phyloP scores from a whole-genome alignment of 1,140 invertebrate species.

The Dreissena polymorpha region DNA sequence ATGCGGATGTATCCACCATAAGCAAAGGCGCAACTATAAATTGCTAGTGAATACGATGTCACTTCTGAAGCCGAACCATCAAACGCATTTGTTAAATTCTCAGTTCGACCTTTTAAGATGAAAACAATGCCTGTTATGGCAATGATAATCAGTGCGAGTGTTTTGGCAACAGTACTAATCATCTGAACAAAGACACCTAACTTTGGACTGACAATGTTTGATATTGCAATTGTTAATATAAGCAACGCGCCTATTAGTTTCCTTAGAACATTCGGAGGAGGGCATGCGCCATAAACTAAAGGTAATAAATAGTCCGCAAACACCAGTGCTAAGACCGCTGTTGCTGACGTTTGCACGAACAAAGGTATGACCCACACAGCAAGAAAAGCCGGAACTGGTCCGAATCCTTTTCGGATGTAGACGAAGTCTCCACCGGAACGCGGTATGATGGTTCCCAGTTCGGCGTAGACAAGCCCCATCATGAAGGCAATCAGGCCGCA shows the following conservation, averaged over 20 bases:
- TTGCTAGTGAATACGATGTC: constrained; percentile 24
- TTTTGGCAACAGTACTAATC: constrained; percentile 34
- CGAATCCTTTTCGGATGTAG: constrained; percentile 59
- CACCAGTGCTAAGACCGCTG: constrained; percentile 52
- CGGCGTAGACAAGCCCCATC: constrained; percentile 60
- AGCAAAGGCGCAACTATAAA: constrained; percentile 47
- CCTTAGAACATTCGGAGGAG: constrained; percentile 4
- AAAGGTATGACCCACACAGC: constrained; percentile 48
- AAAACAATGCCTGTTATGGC: constrained; percentile 37
- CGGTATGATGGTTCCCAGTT: constrained; percentile 53
- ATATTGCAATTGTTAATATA: constrained; percentile 45
- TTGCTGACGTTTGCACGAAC: constrained; percentile 86
- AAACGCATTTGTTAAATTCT: constrained; percentile 1
- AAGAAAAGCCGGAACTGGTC: constrained; percentile 56
- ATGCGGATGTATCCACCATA: constrained; percentile 32
- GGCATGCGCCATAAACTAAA: constrained; percentile 31
- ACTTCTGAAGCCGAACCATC: not conserved
- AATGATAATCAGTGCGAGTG: constrained; percentile 6
- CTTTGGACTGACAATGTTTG: constrained; percentile 25
- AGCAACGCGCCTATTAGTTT: constrained; percentile 24
- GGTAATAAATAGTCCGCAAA: constrained; percentile 55
- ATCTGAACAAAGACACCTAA: constrained; percentile 29
- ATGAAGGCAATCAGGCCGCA: constrained; percentile 20
- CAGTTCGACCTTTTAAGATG: not conserved
- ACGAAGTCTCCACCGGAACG: constrained; percentile 61